phyloP scores from a whole-genome alignment of 2,113 vertebrate species.

The Philantomba maxwellii region DNA sequence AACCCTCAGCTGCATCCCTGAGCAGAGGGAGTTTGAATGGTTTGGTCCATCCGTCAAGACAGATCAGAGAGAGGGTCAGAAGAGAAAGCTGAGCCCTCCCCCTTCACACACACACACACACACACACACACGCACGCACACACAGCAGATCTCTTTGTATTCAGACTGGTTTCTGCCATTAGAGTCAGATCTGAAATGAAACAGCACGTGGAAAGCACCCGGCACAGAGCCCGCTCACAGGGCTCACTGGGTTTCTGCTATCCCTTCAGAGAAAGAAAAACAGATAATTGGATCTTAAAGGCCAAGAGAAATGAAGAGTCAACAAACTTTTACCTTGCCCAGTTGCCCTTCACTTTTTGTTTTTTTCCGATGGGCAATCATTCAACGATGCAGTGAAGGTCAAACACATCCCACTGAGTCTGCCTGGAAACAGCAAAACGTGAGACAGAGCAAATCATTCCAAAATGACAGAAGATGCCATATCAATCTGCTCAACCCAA shows the following conservation, averaged over 20 bases:
- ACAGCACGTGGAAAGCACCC: background rate
- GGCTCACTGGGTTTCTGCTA: background rate
- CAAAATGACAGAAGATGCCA: background rate
- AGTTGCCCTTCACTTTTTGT: background rate
- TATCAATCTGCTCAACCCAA: background rate
- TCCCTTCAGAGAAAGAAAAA: background rate
- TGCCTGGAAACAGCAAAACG: background rate
- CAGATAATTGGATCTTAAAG: background rate
- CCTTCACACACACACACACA: background rate
- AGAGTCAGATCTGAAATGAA: conserved; percentile 32
- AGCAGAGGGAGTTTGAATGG: background rate
- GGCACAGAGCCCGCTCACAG: background rate
- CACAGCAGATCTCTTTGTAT: background rate
- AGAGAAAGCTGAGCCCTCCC: background rate
- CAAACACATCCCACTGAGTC: background rate
- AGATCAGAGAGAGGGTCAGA: background rate
- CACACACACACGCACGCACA: too few species aligned
- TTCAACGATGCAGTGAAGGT: background rate
- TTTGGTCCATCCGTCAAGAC: background rate
- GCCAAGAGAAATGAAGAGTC: background rate
- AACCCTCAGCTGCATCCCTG: background rate
- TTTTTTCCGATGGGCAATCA: background rate
- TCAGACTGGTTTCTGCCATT: background rate
- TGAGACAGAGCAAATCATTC: background rate
- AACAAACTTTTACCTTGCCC: background rate